Evolutionary conservation across 2,888 invertebrate genomes (phyloP).

Genomic region (Myopa tessellatipennis): DNA sequence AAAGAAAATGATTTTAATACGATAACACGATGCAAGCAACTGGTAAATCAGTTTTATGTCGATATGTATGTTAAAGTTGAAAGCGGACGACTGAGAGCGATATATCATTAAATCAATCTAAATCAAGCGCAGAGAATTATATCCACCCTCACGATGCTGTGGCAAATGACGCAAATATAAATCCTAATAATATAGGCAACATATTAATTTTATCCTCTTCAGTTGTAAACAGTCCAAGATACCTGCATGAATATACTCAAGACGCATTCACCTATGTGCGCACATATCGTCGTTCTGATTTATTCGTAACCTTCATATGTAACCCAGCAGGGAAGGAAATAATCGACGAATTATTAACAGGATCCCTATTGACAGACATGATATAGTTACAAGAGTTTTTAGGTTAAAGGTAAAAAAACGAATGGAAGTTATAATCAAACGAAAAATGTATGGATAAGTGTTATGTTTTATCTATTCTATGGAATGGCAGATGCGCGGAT

Average conservation of each 20-base stretch:
- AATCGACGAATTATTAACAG: neutral
- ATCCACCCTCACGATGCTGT: too few species aligned
- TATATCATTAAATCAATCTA: conserved; percentile 19
- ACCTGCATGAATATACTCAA: neutral
- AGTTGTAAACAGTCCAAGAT: neutral
- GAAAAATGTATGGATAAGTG: too few species aligned
- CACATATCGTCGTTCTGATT: neutral
- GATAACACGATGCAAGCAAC: too few species aligned
- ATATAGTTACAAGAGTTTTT: conserved; percentile 13
- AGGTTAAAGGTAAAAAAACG: neutral
- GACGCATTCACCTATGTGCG: neutral
- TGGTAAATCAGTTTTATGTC: conserved; percentile 29
- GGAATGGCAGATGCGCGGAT: too few species aligned
- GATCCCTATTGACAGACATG: conserved; percentile 7
- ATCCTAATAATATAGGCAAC: too few species aligned
- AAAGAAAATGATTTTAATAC: too few species aligned
- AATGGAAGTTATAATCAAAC: neutral
- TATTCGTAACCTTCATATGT: conserved; percentile 7
- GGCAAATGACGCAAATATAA: too few species aligned
- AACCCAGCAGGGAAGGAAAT: conserved; percentile 20
- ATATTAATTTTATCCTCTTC: too few species aligned
- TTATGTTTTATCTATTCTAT: too few species aligned
- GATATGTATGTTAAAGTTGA: conserved; percentile 27
- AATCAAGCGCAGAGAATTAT: too few species aligned
- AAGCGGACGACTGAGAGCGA: conserved; percentile 1